Percentiles rank a stretch among this genome's conserved stretches.
Evolutionary conservation across 2,797 vertebrate genomes (phyloP).

Genomic region (Mastacembelus armatus): DNA sequence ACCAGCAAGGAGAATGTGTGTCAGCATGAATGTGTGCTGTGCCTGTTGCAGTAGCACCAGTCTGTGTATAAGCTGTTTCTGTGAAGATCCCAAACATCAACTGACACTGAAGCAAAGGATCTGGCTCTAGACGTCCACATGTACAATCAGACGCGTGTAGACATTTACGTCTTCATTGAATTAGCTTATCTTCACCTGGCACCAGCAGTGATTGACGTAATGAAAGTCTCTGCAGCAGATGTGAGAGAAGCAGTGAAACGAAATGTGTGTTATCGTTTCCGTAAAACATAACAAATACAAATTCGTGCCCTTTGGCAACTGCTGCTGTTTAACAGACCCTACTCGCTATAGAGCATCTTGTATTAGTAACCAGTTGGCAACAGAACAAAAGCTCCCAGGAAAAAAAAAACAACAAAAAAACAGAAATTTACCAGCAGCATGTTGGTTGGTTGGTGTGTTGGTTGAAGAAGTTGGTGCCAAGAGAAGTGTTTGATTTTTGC

Average conservation of each 20-base stretch:
- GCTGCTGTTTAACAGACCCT: conserved; percentile 19
- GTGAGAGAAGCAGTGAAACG: conserved; percentile 13
- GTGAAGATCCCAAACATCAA: too few relatives aligned
- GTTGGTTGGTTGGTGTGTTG: conserved; percentile 22
- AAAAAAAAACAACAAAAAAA: conserved; percentile 1
- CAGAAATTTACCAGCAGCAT: conserved; percentile 24
- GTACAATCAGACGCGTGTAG: too few relatives aligned
- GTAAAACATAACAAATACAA: conserved; percentile 11
- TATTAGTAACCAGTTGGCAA: conserved; percentile 23
- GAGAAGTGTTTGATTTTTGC: conserved; percentile 34
- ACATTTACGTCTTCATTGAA: too few relatives aligned
- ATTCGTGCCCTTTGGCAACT: conserved; percentile 16
- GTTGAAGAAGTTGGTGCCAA: conserved; percentile 31
- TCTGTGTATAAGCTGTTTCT: too few relatives aligned
- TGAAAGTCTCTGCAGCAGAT: neutral
- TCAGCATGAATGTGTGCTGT: too few relatives aligned
- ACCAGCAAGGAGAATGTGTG: too few relatives aligned
- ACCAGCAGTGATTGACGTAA: conserved; percentile 7
- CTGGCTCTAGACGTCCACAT: too few relatives aligned
- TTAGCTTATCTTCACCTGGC: too few relatives aligned
- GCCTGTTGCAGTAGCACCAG: too few relatives aligned
- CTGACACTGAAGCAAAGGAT: too few relatives aligned
- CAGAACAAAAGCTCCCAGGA: conserved; percentile 5
- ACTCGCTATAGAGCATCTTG: conserved; percentile 33
- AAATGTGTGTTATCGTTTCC: conserved; percentile 1